Base-by-base conservation (phyloP, 1,140 invertebrate genomes). In the Argopecten irradians region DNA sequence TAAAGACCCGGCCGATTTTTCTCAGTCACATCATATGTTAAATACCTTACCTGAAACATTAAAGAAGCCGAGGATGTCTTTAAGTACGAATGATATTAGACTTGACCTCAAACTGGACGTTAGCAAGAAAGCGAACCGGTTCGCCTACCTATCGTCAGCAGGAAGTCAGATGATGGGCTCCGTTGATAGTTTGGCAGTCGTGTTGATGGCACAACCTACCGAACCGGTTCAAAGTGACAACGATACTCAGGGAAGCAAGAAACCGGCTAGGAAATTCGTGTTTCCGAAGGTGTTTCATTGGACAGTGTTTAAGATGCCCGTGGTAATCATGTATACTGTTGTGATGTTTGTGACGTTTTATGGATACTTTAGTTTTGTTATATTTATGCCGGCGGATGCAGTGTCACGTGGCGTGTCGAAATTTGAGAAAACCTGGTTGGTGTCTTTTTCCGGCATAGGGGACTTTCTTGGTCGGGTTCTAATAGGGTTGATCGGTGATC, bases 331-430 rank as follows among this genome's bases (percentile, higher is more conserved):
- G 35, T 92, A 91, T 83, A 88, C 88, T 19, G 22, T 93, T 9
- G 86, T 92, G 1, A 92, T 89, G 32, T 94, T 94, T 88, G 46
- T 94, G 0, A 88, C 90, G 22, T 94, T 94, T 88, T 93, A 94
- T 71, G 93, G 94, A 28, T 92, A 93, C 90, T 94, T 94, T 84
- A 94, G 93, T 87, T 93, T 93, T 83, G 91, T 94, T 41, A 83
- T 94, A 28, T 94, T 94, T 84, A 89, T 94, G 87, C 94, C 94
- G 14, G 34, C 88, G 13, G 88, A 90, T 43, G 91, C 89, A 14
- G 0, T 35, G 5, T 55, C 83, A 28, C 87, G 90, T 28, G 92
- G 91, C 19, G 89, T 93, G 16, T 82, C 34, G 0, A 89, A 90
- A 13, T 93, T 91, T 87, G 90, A 93, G 16, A 93, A 89, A 55